Conservation (phyloP, 1,140 invertebrate species). For the Acromyrmex heyeri region DNA sequence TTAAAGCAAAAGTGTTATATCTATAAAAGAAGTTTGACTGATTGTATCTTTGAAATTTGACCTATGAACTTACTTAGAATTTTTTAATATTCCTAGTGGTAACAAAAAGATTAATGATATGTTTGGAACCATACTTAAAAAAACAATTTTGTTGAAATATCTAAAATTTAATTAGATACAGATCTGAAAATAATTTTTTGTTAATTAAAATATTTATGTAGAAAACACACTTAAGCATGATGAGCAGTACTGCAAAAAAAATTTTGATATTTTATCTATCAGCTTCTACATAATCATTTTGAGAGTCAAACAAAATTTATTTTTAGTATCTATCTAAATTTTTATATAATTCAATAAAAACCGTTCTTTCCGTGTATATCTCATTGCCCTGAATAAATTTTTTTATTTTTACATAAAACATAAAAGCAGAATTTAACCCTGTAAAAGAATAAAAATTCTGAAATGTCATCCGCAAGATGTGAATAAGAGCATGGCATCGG, state of each 20-base stretch:
- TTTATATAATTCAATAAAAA: too few relatives aligned
- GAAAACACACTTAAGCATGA: too few relatives aligned
- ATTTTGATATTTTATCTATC: too few relatives aligned
- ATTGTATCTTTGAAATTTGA: conserved; percentile 1
- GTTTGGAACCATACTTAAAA: not conserved
- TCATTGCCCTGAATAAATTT: not conserved
- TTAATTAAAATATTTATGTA: too few relatives aligned
- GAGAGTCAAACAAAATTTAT: too few relatives aligned
- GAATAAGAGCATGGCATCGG: conserved; percentile 28
- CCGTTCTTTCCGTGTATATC: not conserved
- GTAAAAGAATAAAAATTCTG: conserved; percentile 9
- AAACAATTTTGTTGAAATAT: too few relatives aligned
- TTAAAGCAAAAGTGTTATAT: not conserved
- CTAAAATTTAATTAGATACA: too few relatives aligned
- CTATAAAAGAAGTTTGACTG: conserved; percentile 16
- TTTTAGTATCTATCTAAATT: too few relatives aligned
- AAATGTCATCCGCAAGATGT: not conserved
- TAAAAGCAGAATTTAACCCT: not conserved
- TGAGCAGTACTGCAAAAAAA: too few relatives aligned
- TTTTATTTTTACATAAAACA: not conserved
- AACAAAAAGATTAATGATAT: conserved; percentile 8
- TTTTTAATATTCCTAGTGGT: not conserved
- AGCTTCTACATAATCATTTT: too few relatives aligned
- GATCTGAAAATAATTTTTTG: too few relatives aligned
- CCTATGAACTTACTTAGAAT: not conserved